phyloP scores from a whole-genome alignment of 2,113 vertebrate species.

The Rhombomys opimus region DNA sequence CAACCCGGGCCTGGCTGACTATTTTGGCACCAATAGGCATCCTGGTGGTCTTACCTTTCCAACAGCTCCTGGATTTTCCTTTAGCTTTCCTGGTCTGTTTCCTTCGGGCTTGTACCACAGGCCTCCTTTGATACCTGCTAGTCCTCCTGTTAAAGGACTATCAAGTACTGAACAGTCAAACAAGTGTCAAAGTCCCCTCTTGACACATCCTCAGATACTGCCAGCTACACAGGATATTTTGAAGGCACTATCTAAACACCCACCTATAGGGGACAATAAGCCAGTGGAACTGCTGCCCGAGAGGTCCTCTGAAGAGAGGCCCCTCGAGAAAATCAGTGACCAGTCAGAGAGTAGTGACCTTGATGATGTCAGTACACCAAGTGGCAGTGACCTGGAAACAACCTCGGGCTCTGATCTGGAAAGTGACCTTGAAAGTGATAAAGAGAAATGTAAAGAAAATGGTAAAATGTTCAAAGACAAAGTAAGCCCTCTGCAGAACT shows the following conservation, averaged over 20 bases:
- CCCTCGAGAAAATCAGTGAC: constrained; percentile 95
- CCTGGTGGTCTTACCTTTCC: constrained; percentile 98
- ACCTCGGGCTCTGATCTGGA: constrained; percentile 98
- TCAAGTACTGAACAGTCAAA: constrained; percentile 92
- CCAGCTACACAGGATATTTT: constrained; percentile 95
- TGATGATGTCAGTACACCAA: constrained; percentile 99
- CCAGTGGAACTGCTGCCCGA: constrained; percentile 90
- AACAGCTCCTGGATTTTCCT: constrained; percentile 96
- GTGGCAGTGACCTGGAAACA: constrained; percentile 98
- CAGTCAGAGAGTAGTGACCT: constrained; percentile 99
- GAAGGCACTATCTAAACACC: constrained; percentile 95
- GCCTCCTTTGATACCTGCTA: constrained; percentile 95
- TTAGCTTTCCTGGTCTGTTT: constrained; percentile 99
- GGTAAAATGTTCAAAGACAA: constrained; percentile 96
- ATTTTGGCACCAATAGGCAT: constrained; percentile 98
- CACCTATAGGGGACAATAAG: constrained; percentile 89
- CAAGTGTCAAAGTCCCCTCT: constrained; percentile 94
- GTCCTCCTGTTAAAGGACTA: constrained; percentile 94
- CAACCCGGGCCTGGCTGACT: constrained; percentile 96
- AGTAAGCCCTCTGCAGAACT: constrained; percentile 92
- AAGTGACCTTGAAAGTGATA: constrained; percentile 98
- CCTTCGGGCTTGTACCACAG: constrained; percentile 99
- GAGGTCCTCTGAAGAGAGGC: constrained; percentile 91
- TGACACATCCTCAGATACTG: constrained; percentile 93
- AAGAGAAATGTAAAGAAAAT: constrained; percentile 96